Evolutionary conservation across 2,113 vertebrate genomes (phyloP).

Genomic region (Albula glossodonta): DNA sequence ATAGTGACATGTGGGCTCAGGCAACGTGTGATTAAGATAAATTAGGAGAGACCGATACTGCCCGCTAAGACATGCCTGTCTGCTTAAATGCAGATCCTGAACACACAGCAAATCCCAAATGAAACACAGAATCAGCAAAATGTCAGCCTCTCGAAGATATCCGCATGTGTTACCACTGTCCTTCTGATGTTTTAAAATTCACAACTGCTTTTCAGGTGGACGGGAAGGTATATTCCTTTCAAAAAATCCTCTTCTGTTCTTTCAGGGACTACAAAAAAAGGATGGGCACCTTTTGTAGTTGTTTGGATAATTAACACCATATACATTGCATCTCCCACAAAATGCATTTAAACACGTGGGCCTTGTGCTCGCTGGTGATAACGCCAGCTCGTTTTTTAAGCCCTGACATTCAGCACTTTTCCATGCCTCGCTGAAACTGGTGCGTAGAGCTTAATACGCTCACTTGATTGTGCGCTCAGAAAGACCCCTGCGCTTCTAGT

Average conservation of each 20-base stretch:
- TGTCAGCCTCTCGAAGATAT: background rate
- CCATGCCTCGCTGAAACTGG: background rate
- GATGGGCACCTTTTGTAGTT: background rate
- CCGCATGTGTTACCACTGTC: background rate
- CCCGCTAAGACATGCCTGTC: too few relatives aligned
- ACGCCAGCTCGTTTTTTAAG: background rate
- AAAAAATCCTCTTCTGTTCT: background rate
- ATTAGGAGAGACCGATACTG: background rate
- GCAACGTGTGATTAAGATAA: background rate
- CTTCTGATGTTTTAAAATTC: background rate
- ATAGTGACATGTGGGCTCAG: background rate
- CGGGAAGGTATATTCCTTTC: background rate
- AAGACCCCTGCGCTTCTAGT: background rate
- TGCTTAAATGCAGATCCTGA: too few relatives aligned
- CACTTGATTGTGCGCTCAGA: background rate
- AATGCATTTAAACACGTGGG: background rate
- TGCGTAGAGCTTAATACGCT: background rate
- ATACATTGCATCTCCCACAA: background rate
- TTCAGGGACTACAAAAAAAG: background rate
- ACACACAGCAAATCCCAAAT: background rate
- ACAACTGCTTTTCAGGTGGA: background rate
- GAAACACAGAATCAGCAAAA: background rate
- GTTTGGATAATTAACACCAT: background rate
- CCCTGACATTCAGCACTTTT: background rate
- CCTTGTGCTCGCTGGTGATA: background rate